Conservation (phyloP, 2,888 invertebrate species). For the Parelbella ahira region DNA sequence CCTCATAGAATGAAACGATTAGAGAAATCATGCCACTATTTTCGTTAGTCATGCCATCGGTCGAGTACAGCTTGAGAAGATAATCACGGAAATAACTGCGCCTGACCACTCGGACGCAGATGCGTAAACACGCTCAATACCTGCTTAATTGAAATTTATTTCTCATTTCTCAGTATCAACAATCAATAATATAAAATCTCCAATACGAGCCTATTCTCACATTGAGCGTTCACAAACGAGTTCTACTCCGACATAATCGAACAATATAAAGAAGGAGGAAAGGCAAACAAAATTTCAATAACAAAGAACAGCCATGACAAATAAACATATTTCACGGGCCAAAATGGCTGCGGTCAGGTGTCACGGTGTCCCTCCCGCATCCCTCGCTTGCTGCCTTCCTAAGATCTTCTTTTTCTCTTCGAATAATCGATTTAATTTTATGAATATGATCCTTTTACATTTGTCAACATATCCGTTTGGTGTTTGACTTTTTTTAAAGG, state of each 20-base stretch:
- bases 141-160: slow-evolving; percentile 79
- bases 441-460: slow-evolving; percentile 57
- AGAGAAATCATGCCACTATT: slow-evolving; percentile 51
- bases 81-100: slow-evolving; percentile 69
- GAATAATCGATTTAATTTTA: slow-evolving; percentile 73
- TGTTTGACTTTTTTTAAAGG: neutral
- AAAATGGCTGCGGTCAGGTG: slow-evolving; percentile 80
- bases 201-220: slow-evolving; percentile 67
- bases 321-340: slow-evolving; percentile 80
- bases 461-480: slow-evolving; percentile 37
- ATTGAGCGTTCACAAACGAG: slow-evolving; percentile 72
- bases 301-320: slow-evolving; percentile 78
- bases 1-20: slow-evolving; percentile 42
- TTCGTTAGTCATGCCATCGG: slow-evolving; percentile 46
- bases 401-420: slow-evolving; percentile 57
- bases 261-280: slow-evolving; percentile 80
- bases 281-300: slow-evolving; percentile 80
- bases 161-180: slow-evolving; percentile 79
- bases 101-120: slow-evolving; percentile 42
- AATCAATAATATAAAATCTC: slow-evolving; percentile 77
- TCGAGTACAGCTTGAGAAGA: slow-evolving; percentile 52
- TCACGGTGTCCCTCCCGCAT: slow-evolving; percentile 55
- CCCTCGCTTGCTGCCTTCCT: slow-evolving; percentile 34
- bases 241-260: slow-evolving; percentile 73
- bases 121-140: slow-evolving; percentile 63